A percentile compares a stretch with the other conserved stretches of the same genome.
phyloP scores from a whole-genome alignment of 2,113 vertebrate genomes.

The Colius striatus region DNA sequence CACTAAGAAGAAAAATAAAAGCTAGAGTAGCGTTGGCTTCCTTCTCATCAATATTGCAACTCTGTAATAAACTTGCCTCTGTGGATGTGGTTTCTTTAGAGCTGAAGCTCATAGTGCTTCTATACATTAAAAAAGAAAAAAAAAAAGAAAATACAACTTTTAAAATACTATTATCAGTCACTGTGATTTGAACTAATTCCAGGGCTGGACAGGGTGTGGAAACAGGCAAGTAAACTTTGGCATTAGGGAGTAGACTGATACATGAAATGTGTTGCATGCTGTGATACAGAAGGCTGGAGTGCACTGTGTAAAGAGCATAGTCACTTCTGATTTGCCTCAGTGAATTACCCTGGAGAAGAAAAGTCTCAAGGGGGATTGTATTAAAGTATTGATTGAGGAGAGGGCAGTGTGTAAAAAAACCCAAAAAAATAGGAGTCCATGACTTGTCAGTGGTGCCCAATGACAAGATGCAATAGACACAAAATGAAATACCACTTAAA shows the following conservation, averaged over 20 bases:
- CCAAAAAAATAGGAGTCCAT: neutral
- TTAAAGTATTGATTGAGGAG: neutral
- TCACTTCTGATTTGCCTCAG: neutral
- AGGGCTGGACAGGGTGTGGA: neutral
- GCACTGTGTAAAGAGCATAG: neutral
- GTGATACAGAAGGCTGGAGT: neutral
- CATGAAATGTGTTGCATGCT: neutral
- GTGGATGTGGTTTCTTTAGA: neutral
- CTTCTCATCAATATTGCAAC: neutral
- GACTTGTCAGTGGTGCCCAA: neutral
- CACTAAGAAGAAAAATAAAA: neutral
- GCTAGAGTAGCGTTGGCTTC: neutral
- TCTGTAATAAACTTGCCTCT: neutral
- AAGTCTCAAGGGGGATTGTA: neutral
- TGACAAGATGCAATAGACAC: neutral
- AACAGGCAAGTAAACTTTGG: neutral
- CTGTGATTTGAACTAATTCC: neutral
- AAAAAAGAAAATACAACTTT: neutral
- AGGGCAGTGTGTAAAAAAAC: neutral
- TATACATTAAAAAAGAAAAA: neutral
- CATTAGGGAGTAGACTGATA: neutral
- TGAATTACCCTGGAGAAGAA: neutral
- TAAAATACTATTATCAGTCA: neutral
- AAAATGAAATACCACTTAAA: neutral
- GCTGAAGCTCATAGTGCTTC: neutral